Conservation (phyloP, 2,888 invertebrate species). For the Volucella zonaria region DNA sequence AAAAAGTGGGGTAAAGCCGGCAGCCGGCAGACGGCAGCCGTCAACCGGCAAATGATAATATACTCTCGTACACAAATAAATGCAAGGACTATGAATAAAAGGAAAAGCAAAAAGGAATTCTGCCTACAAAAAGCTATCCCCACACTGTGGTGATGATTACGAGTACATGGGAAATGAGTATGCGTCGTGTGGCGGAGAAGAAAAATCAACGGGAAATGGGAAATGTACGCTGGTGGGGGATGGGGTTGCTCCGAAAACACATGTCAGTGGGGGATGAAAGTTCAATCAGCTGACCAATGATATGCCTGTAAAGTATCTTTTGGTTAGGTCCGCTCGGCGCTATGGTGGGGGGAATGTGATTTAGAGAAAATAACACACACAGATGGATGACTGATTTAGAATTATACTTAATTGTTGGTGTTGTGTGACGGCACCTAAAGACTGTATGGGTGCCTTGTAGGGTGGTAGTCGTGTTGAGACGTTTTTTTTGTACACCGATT, state of each 20-base stretch:
- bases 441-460: constrained; percentile 17
- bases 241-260: constrained; percentile 51
- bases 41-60: constrained; percentile 46
- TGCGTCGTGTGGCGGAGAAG: constrained; percentile 58
- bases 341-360: constrained; percentile 33
- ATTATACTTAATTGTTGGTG: constrained; percentile 59
- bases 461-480: constrained; percentile 29
- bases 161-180: constrained; percentile 63
- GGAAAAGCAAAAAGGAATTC: constrained; percentile 37
- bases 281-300: constrained; percentile 70
- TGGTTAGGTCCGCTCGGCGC: constrained; percentile 5
- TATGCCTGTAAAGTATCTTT: constrained; percentile 55
- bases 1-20: not conserved
- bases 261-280: constrained; percentile 68
- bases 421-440: constrained; percentile 9
- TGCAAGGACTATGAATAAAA: not conserved
- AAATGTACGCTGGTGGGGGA: constrained; percentile 17
- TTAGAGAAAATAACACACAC: constrained; percentile 46
- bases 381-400: constrained; percentile 47
- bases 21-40: not conserved
- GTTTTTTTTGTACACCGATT: constrained; percentile 11
- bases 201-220: constrained; percentile 32
- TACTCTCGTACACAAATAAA: constrained; percentile 25
- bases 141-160: constrained; percentile 19
- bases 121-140: constrained; percentile 55